Evolutionary conservation across 1,140 invertebrate genomes (phyloP).

Genomic region (Drosophila murphyi): DNA sequence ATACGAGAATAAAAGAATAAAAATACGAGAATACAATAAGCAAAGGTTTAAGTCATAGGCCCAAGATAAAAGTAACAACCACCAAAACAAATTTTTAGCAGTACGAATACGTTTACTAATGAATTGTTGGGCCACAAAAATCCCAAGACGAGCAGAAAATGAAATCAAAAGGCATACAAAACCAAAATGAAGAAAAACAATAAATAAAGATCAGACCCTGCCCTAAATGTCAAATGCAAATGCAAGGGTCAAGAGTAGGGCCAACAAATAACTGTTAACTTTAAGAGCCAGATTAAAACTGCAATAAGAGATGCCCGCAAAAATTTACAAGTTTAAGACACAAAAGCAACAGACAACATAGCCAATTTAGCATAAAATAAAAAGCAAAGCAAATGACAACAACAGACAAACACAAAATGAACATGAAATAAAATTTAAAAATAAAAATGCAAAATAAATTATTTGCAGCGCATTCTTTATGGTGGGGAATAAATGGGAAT

Average conservation of each 20-base stretch:
- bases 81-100: slow-evolving; percentile 54
- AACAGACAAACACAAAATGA: slow-evolving; percentile 49
- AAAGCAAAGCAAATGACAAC: slow-evolving; percentile 38
- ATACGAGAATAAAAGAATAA: slow-evolving; percentile 43
- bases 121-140: not conserved
- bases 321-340: slow-evolving; percentile 73
- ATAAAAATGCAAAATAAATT: slow-evolving; percentile 55
- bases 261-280: slow-evolving; percentile 63
- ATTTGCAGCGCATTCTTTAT: slow-evolving; percentile 16
- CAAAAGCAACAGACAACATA: slow-evolving; percentile 77
- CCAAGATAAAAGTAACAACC: slow-evolving; percentile 76
- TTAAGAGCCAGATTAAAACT: slow-evolving; percentile 62
- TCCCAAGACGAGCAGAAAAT: slow-evolving; percentile 18
- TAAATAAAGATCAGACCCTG: slow-evolving; percentile 48
- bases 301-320: slow-evolving; percentile 23
- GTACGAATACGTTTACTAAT: slow-evolving; percentile 22
- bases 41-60: slow-evolving; percentile 76
- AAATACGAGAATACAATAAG: slow-evolving; percentile 74
- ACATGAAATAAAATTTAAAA: slow-evolving; percentile 73
- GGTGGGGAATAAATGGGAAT: not conserved
- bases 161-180: slow-evolving; percentile 32
- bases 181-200: slow-evolving; percentile 38
- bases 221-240: slow-evolving; percentile 31
- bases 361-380: slow-evolving; percentile 78
- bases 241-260: slow-evolving; percentile 34